A percentile compares a stretch with the other conserved stretches of the same genome.
phyloP scores from a whole-genome alignment of 2,113 vertebrate species.

The Gyps fulvus region DNA sequence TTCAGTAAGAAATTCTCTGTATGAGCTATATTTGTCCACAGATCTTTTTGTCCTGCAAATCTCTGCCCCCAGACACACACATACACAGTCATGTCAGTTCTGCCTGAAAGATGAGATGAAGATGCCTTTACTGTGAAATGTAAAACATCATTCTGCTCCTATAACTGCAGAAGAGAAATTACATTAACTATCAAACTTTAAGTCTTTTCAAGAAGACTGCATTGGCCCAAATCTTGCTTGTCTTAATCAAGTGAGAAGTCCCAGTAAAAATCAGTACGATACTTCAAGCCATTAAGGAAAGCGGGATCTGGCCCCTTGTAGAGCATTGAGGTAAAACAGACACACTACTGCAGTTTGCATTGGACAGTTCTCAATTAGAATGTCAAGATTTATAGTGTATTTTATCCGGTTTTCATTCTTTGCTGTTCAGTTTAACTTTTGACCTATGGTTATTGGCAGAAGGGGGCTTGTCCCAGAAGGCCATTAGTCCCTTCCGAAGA shows the following conservation, averaged over 20 bases:
- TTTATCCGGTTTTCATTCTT: constrained; percentile 54
- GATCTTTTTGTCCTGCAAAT: constrained; percentile 20
- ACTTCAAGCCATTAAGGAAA: not conserved
- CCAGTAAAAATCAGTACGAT: constrained; percentile 18
- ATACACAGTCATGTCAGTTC: not conserved
- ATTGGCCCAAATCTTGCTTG: not conserved
- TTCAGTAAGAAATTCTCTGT: not conserved
- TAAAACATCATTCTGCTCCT: constrained; percentile 19
- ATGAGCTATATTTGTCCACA: not conserved
- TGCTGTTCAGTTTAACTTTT: constrained; percentile 55
- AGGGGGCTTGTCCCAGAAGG: constrained; percentile 27
- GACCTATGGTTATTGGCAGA: constrained; percentile 45
- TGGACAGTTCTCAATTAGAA: constrained; percentile 63
- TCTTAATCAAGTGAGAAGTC: not conserved
- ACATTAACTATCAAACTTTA: not conserved
- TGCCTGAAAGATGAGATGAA: constrained; percentile 16
- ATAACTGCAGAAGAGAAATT: not conserved
- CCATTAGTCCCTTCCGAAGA: constrained; percentile 47
- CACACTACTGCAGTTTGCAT: constrained; percentile 26
- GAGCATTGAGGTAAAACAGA: constrained; percentile 53
- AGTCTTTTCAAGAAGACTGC: not conserved
- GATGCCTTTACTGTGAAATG: not conserved
- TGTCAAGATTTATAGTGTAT: constrained; percentile 56
- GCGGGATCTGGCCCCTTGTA: not conserved
- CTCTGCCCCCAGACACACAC: not conserved